These are phyloP conservation scores for Scaptomyza reducta DNA, from an alignment of 2,888 invertebrate genomes.

Conservation along the genomic window DNA sequence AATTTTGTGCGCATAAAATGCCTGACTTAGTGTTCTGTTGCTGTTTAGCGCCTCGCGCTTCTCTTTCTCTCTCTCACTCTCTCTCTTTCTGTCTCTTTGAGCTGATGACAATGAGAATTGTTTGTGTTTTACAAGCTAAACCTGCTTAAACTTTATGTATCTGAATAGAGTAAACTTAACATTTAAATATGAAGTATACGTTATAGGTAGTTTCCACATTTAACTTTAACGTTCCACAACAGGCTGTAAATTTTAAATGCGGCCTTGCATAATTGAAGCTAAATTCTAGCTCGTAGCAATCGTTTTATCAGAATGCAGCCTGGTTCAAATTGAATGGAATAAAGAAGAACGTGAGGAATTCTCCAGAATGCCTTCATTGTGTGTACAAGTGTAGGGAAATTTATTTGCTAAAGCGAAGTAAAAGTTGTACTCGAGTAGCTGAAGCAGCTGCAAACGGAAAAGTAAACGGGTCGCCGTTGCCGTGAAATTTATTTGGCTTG, in stretches of 20 bases:
- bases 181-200: constrained; percentile 3
- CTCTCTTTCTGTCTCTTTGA: background rate
- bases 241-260: constrained; percentile 2
- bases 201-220: background rate
- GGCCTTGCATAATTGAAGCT: constrained; percentile 34
- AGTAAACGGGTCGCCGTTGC: constrained; percentile 11
- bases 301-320: constrained; percentile 2
- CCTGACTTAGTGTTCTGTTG: constrained; percentile 34
- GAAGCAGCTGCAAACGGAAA: constrained; percentile 30
- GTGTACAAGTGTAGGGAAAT: constrained; percentile 40
- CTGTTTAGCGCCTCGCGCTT: constrained; percentile 17
- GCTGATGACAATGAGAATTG: constrained; percentile 18
- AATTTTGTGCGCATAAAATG: constrained; percentile 46
- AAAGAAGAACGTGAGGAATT: constrained; percentile 6
- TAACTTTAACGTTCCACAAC: too few relatives aligned
- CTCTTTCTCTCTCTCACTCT: background rate
- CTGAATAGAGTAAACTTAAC: background rate
- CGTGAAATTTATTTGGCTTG: constrained; percentile 72
- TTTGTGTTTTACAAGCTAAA: constrained; percentile 18
- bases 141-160: background rate
- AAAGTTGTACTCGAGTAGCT: constrained; percentile 10
- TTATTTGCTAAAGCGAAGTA: constrained; percentile 38
- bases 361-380: constrained; percentile 34
- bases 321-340: constrained; percentile 1
- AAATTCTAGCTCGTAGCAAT: constrained; percentile 1